Base-by-base conservation (phyloP, 2,888 invertebrate species). In the Rhingia rostrata region DNA sequence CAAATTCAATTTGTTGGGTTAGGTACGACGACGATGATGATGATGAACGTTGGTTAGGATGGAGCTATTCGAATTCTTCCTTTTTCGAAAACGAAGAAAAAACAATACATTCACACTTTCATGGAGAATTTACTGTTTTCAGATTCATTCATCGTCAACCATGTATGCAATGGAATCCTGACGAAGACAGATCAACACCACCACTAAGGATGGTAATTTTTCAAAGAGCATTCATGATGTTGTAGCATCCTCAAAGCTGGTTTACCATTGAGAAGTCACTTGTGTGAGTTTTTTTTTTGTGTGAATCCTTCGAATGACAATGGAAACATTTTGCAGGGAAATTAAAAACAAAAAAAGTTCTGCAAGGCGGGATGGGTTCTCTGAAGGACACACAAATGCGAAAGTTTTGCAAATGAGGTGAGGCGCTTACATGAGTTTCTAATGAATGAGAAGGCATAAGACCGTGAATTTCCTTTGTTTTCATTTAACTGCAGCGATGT, bases 131-230 rank as follows among this genome's bases (percentile, higher is more conserved):
- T 33, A 61, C 54, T 39, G 72, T 72, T 78, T 64, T 39, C 58
- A 58, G 33, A 74, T 70, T 69, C 53, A 58, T 81, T 75, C 75
- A 56, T 82, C 61, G 66, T 67, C 66, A 73, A 41, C 73, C 63
- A 74, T 78, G 73, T 72, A 78, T 79, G 73, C 73, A 67, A 64
- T 56, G 78, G 69, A 77, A 73, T 58, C 58, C 72, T 83, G 72
- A 83, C 79, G 83, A 73, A 69, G 78, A 78, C 73, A 74, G 83
- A 83, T 83, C 83, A 83, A 56, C 78, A 64, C 54, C 39, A 56
- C 73, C 83, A 69, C 83, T 73, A 78, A 83, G 73, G 73, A 78
- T 69, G 73, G 78, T 78, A 83, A 83, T 83, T 83, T 79, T 64
- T 83, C 83, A 83, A 73, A 78, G 78, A 63, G 63, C 78, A 78